Evolutionary conservation across 2,113 vertebrate genomes (phyloP).

Genomic region (Cromileptes altivelis): DNA sequence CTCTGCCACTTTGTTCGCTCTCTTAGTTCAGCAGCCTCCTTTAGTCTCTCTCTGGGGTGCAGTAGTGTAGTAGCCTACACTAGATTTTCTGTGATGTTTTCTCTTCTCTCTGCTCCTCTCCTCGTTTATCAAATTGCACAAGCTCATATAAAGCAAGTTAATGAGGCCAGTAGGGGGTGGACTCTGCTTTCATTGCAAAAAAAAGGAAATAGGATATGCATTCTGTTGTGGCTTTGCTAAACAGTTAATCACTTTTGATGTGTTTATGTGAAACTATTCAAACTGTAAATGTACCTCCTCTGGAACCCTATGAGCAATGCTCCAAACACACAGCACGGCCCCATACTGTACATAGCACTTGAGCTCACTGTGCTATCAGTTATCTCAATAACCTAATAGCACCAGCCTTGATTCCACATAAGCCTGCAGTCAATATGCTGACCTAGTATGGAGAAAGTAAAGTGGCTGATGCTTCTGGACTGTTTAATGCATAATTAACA

Average conservation of each 20-base stretch:
- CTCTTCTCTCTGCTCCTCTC: conserved; percentile 37
- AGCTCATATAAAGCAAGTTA: conserved; percentile 59
- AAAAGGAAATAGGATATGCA: conserved; percentile 2
- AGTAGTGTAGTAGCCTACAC: conserved; percentile 41
- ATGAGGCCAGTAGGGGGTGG: conserved; percentile 59
- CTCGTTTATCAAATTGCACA: conserved; percentile 50
- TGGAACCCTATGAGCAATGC: not conserved
- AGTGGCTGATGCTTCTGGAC: conserved; percentile 8
- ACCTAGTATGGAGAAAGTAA: conserved; percentile 19
- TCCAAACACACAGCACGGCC: not conserved
- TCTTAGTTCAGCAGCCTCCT: conserved; percentile 52
- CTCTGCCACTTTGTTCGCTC: conserved; percentile 31
- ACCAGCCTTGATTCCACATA: conserved; percentile 24
- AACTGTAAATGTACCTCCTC: not conserved
- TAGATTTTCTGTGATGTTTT: conserved; percentile 52
- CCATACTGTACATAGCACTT: not conserved
- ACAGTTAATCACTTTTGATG: conserved; percentile 15
- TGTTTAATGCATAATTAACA: conserved; percentile 57
- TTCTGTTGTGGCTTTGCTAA: conserved; percentile 24
- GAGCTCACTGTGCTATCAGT: conserved; percentile 1
- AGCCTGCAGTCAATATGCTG: conserved; percentile 36
- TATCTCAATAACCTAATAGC: conserved; percentile 31
- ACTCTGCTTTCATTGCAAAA: conserved; percentile 38
- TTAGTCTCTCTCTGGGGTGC: conserved; percentile 50
- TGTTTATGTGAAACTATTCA: conserved; percentile 19